phyloP scores from a whole-genome alignment of 2,888 invertebrate genomes.

The Tachystola acroxantha region DNA sequence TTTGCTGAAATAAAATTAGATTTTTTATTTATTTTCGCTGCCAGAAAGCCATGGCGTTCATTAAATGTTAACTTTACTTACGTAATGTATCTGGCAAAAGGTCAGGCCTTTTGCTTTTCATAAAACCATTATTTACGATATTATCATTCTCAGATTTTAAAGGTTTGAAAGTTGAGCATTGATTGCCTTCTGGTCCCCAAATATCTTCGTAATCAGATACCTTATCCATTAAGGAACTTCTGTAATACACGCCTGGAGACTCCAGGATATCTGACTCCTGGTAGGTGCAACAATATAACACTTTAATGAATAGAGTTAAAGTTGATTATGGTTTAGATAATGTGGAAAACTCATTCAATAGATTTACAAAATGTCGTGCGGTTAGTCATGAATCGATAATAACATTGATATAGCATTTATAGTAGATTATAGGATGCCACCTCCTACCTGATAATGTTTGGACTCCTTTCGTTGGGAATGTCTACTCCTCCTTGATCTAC shows the following conservation, averaged over 20 bases:
- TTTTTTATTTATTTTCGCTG: neutral
- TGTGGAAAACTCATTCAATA: neutral
- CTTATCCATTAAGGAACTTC: slow-evolving; percentile 93
- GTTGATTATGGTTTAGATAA: too few relatives aligned
- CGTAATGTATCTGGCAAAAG: slow-evolving; percentile 79
- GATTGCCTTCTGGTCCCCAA: slow-evolving; percentile 85
- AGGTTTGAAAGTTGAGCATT: slow-evolving; percentile 69
- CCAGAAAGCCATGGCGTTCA: too few relatives aligned
- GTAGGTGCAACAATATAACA: too few relatives aligned
- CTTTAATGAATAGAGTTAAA: neutral
- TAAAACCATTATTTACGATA: slow-evolving; percentile 65
- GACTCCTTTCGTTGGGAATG: slow-evolving; percentile 81
- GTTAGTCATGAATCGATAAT: slow-evolving; percentile 47
- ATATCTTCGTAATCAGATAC: slow-evolving; percentile 97
- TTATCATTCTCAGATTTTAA: slow-evolving; percentile 57
- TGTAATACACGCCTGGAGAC: slow-evolving; percentile 88
- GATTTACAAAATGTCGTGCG: slow-evolving; percentile 27
- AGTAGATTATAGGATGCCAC: slow-evolving; percentile 19
- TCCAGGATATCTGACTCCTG: slow-evolving; percentile 90
- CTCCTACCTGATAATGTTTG: slow-evolving; percentile 83
- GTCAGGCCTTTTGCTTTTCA: slow-evolving; percentile 79
- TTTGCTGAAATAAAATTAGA: slow-evolving; percentile 48
- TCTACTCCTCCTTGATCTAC: slow-evolving; percentile 76
- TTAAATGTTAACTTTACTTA: slow-evolving; percentile 35
- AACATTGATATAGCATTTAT: slow-evolving; percentile 20